Base-by-base conservation (phyloP, 2,888 invertebrate species). In the Saturnia japonica region DNA sequence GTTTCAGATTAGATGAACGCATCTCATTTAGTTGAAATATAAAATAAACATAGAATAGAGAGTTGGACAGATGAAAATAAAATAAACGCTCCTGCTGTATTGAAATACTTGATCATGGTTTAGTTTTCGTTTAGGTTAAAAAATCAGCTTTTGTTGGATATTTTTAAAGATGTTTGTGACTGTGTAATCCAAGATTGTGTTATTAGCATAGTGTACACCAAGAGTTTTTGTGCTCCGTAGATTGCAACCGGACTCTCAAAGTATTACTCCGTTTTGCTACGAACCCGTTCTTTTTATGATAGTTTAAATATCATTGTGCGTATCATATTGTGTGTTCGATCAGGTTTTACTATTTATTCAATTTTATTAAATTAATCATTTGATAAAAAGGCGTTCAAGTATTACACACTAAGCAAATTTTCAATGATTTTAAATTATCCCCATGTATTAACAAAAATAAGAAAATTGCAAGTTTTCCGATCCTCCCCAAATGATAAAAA, bases 131-230 rank as follows among this genome's bases (percentile, higher is more conserved):
- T 57, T 60, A 14, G 22, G 54, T 54, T n/a, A 54, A 22, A 54
- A 22, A 54, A 28, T 60, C 28, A 14, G 14, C 12, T 60, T 60
- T 60, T 12, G 28, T 28, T 28, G 25, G 14, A n/a, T 40, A 16
- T 62, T 66, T 64, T 43, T 75, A 81, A 84, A 90, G 90, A 91
- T 91, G 91, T 91, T 88, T 89, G 94, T 94, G 93, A 93, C 87
- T 89, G 93, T 94, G 94, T 94, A 93, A 94, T 94, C 93, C 93
- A 94, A 93, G 93, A 93, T 92, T 90, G 93, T 93, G 93, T 94
- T 84, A 85, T 89, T 87, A 89, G 89, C 90, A 88, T 85, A 90
- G 91, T 91, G 90, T 91, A 91, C 91, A 91, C 91, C 93, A 93
- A 94, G 93, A 94, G 94, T 92, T 91, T 92, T 94, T 89, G 94